Base-by-base conservation (phyloP, 2,113 vertebrate species). In the Melanerpes aurifrons region DNA sequence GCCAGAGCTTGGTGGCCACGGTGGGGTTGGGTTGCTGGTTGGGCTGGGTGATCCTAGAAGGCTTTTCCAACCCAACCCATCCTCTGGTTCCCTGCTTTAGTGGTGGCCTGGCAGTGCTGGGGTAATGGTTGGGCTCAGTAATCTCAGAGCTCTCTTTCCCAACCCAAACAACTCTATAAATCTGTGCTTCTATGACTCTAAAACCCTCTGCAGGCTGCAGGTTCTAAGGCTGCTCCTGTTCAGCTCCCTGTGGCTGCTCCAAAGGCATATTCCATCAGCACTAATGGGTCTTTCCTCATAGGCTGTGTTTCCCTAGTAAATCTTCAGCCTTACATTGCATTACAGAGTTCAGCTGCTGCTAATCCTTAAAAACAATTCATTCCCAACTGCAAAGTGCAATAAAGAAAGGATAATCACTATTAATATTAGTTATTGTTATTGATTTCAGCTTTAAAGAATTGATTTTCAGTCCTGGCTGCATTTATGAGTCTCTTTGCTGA, bases 391-490 rank as follows among this genome's bases (percentile, higher is more conserved):
- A 86, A 82, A 91, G 93, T 77, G 82, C 95, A 90, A 94, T 94
- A 90, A 93, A 96, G 97, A 88, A 90, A 92, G 90, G 94, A 77
- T 94, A 95, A 98, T 97, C 97, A 96, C 97, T 96, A 97, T 98
- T 97, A 97, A 97, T 98, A 98, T 96, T 95, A 97, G 97, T 97
- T 97, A 97, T 96, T 85, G 97, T 93, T 97, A 98, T 98, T 97
- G 97, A 98, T 98, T 97, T 97, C 97, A 95, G 96, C 97, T 97
- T 98, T 96, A 96, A 81, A 63, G 97, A 90, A 97, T 97, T 94
- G 97, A 98, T 98, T 97, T 97, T 96, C 96, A 97, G 96, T 96
- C 97, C 40, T 9, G 76, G 92, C 91, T 93, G 95, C 96, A 91
- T 97, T 97, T 94, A 97, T 79, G 93, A 96, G 93, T 93, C 97